Conservation (phyloP, 2,113 vertebrate genomes). For the Martes martes region DNA sequence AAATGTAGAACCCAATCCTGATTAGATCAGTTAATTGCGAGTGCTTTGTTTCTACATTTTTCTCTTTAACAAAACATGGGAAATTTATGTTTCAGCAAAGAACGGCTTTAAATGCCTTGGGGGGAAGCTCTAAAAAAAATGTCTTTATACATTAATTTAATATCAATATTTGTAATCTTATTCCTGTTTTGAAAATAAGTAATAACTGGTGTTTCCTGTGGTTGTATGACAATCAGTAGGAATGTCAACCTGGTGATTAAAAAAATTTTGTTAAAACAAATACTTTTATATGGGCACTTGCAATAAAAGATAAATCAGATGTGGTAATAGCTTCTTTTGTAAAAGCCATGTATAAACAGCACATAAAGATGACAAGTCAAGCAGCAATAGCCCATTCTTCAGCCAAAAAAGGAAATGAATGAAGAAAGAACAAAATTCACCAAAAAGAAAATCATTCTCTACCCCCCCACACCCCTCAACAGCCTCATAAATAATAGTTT, state of each 20-base stretch:
- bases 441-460: not conserved
- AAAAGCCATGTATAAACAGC: constrained; percentile 59
- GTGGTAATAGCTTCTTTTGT: constrained; percentile 35
- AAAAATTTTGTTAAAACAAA: constrained; percentile 34
- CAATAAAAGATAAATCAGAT: constrained; percentile 60
- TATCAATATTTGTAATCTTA: constrained; percentile 20
- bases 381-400: constrained; percentile 71
- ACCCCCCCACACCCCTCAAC: not conserved
- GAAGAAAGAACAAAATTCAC: constrained; percentile 28
- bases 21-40: constrained; percentile 77
- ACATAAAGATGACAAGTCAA: constrained; percentile 54
- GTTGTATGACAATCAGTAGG: constrained; percentile 35
- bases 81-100: constrained; percentile 33
- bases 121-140: not conserved
- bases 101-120: not conserved
- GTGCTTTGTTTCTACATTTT: constrained; percentile 49
- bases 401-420: constrained; percentile 62
- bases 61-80: constrained; percentile 35
- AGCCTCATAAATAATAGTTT: constrained; percentile 34
- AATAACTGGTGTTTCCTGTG: constrained; percentile 16
- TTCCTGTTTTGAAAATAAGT: constrained; percentile 49
- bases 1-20: constrained; percentile 68
- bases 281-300: constrained; percentile 67
- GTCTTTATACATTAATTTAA: not conserved
- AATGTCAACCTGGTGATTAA: constrained; percentile 5